phyloP scores from a whole-genome alignment of 1,140 invertebrate species.

The Drosophila tropicalis region DNA sequence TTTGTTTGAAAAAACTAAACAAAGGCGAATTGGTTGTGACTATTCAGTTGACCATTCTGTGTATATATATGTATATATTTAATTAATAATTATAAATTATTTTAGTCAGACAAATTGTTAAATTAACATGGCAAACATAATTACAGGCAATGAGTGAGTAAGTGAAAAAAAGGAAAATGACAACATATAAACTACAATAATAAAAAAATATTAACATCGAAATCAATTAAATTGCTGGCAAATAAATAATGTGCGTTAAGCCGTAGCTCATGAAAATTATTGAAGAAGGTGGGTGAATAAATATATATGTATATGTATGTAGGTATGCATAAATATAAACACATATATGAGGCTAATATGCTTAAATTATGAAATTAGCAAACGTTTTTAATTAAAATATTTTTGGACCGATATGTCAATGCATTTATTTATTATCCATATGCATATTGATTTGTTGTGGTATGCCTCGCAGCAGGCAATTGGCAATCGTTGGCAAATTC shows the following conservation, averaged over 20 bases:
- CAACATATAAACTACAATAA: slow-evolving; percentile 13
- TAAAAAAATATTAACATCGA: slow-evolving; percentile 42
- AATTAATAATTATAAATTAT: slow-evolving; percentile 58
- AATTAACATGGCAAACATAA: slow-evolving; percentile 52
- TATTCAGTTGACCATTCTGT: slow-evolving; percentile 28
- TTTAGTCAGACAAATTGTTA: slow-evolving; percentile 51
- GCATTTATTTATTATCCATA: slow-evolving; percentile 43
- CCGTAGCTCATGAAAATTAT: slow-evolving; percentile 33
- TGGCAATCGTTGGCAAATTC: slow-evolving; percentile 38
- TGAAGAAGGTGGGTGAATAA: slow-evolving; percentile 9
- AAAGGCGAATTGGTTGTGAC: slow-evolving; percentile 45
- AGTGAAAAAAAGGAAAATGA: slow-evolving; percentile 17
- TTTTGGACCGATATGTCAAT: slow-evolving; percentile 36
- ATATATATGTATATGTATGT: not conserved
- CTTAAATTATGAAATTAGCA: slow-evolving; percentile 73
- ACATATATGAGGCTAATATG: slow-evolving; percentile 43
- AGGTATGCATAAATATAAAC: not conserved
- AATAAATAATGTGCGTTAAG: slow-evolving; percentile 59
- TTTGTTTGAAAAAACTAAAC: slow-evolving; percentile 27
- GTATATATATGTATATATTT: slow-evolving; percentile 25
- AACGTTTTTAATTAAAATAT: slow-evolving; percentile 72
- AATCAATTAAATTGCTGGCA: slow-evolving; percentile 62
- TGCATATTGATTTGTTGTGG: slow-evolving; percentile 61
- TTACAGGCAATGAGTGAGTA: slow-evolving; percentile 24
- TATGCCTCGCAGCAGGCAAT: slow-evolving; percentile 30